Evolutionary conservation across 2,797 vertebrate species (phyloP).

Genomic region (Bovichtus diacanthus): DNA sequence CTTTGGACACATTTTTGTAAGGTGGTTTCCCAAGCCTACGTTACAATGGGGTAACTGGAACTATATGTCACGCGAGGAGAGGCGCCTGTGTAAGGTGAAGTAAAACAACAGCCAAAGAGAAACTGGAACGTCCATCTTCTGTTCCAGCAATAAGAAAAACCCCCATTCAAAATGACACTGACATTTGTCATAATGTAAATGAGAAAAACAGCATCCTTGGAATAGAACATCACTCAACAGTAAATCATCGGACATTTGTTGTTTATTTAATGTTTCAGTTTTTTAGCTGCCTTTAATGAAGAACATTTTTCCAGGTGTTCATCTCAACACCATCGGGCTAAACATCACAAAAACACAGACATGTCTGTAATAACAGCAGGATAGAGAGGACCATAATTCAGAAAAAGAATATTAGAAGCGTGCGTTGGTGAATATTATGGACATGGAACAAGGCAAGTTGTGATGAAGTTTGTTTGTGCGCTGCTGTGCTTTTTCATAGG

Average conservation of each 20-base stretch:
- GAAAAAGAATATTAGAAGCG: no score
- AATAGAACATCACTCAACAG: background rate
- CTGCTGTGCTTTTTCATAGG: no score
- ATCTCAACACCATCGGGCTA: no score
- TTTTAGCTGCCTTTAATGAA: no score
- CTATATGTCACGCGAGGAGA: no score
- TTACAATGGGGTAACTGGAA: background rate
- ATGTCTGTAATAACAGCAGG: no score
- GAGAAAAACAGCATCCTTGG: background rate
- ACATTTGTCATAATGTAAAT: no score
- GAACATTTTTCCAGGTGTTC: background rate
- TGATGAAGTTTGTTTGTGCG: no score
- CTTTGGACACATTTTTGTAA: background rate
- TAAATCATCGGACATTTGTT: background rate
- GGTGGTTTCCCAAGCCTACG: background rate
- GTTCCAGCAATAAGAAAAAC: background rate
- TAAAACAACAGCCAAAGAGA: background rate
- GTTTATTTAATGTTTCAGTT: background rate
- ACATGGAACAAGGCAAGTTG: background rate
- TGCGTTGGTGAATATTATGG: background rate
- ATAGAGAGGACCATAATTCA: background rate
- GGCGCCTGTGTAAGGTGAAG: background rate
- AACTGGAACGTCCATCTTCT: background rate
- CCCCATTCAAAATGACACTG: no score
- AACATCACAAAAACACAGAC: no score